phyloP scores from a whole-genome alignment of 2,888 invertebrate species.

The Hydraecia micacea region DNA sequence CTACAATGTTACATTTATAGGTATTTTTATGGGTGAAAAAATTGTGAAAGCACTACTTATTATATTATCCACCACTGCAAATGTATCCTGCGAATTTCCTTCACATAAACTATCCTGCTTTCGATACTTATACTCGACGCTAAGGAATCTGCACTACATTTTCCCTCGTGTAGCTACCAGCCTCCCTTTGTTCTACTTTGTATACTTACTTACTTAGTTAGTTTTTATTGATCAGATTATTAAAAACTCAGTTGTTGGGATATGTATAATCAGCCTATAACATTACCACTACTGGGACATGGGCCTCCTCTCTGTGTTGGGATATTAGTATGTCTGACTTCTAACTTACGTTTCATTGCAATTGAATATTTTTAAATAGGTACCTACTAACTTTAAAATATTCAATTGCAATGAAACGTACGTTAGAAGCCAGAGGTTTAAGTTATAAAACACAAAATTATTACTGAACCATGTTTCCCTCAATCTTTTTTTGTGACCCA shows the following conservation, averaged over 20 bases:
- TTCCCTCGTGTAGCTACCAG: neutral
- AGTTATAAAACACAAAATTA: neutral
- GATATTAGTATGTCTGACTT: too few relatives aligned
- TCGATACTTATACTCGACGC: neutral
- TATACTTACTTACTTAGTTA: neutral
- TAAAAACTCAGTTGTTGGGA: neutral
- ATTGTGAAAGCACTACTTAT: neutral
- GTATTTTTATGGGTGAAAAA: neutral
- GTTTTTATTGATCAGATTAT: neutral
- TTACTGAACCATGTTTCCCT: neutral
- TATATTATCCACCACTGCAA: neutral
- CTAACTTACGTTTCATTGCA: too few relatives aligned
- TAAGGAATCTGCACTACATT: neutral
- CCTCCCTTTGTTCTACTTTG: neutral
- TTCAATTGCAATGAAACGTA: neutral
- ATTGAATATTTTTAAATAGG: too few relatives aligned
- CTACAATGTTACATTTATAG: neutral
- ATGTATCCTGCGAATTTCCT: neutral
- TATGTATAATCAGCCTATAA: too few relatives aligned
- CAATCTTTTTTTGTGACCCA: neutral
- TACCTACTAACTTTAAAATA: neutral
- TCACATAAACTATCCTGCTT: neutral
- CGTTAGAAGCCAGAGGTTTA: neutral
- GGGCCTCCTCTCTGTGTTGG: too few relatives aligned
- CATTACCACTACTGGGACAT: too few relatives aligned